These are phyloP conservation scores for Galeopterus variegatus DNA, from an alignment of 2,113 vertebrate species.

Conservation along the genomic window DNA sequence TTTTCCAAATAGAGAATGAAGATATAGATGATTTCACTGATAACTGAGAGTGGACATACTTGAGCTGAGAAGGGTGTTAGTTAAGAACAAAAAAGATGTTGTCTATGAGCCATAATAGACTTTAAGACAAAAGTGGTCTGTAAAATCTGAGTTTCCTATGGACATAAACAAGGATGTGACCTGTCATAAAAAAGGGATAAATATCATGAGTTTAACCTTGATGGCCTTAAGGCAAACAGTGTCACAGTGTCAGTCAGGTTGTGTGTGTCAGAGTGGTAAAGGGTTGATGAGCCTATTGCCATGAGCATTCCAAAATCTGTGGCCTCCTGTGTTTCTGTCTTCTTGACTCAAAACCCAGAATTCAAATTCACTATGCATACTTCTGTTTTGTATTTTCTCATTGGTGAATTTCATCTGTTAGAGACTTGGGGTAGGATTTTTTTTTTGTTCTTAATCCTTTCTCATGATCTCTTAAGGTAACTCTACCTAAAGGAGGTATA, in stretches of 20 bases:
- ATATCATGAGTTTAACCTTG: background rate
- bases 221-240: background rate
- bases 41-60: background rate
- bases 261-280: background rate
- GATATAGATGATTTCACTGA: background rate
- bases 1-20: background rate
- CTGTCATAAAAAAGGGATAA: background rate
- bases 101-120: background rate
- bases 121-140: background rate
- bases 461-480: background rate
- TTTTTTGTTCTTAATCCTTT: background rate
- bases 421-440: background rate
- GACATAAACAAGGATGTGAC: background rate
- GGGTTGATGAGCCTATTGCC: background rate
- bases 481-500: too few species aligned
- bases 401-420: background rate
- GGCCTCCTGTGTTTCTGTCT: background rate
- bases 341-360: background rate
- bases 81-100: background rate
- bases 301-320: background rate
- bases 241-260: background rate
- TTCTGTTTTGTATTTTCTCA: constrained; percentile 17
- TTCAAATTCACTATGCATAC: background rate
- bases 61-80: background rate
- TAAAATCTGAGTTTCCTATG: background rate